These are phyloP conservation scores for Nomada flava DNA, from an alignment of 2,888 invertebrate species.

Conservation along the genomic window DNA sequence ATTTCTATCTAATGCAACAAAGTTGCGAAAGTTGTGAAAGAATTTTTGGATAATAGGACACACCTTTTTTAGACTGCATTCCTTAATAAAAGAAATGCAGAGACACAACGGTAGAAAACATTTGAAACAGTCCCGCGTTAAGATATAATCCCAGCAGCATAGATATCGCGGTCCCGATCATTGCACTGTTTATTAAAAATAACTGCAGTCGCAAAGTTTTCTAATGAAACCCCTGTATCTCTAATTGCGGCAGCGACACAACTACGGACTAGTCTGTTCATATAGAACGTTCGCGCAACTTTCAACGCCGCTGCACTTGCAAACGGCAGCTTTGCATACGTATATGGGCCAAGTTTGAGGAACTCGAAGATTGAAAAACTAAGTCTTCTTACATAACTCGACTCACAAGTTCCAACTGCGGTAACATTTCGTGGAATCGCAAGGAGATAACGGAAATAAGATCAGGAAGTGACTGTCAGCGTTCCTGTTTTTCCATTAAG, in stretches of 20 bases:
- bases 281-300: slow-evolving; percentile 37
- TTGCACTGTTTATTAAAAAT: slow-evolving; percentile 45
- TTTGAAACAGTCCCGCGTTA: no score
- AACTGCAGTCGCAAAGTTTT: slow-evolving; percentile 36
- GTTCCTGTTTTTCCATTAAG: slow-evolving; percentile 45
- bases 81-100: no score
- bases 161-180: not conserved
- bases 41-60: no score
- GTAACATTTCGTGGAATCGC: slow-evolving; percentile 54
- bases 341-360: slow-evolving; percentile 43
- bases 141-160: no score
- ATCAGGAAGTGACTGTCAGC: slow-evolving; percentile 38
- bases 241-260: slow-evolving; percentile 34
- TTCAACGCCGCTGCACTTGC: slow-evolving; percentile 31
- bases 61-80: no score
- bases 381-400: slow-evolving; percentile 59
- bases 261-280: slow-evolving; percentile 10
- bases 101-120: no score
- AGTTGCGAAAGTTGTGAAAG: no score
- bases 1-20: no score
- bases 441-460: slow-evolving; percentile 55
- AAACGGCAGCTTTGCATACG: slow-evolving; percentile 52
- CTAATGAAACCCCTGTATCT: slow-evolving; percentile 13
- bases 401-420: slow-evolving; percentile 44
- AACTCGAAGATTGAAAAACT: slow-evolving; percentile 60